Evolutionary conservation across 2,888 invertebrate species (phyloP).

Genomic region (Penaeus monodon): DNA sequence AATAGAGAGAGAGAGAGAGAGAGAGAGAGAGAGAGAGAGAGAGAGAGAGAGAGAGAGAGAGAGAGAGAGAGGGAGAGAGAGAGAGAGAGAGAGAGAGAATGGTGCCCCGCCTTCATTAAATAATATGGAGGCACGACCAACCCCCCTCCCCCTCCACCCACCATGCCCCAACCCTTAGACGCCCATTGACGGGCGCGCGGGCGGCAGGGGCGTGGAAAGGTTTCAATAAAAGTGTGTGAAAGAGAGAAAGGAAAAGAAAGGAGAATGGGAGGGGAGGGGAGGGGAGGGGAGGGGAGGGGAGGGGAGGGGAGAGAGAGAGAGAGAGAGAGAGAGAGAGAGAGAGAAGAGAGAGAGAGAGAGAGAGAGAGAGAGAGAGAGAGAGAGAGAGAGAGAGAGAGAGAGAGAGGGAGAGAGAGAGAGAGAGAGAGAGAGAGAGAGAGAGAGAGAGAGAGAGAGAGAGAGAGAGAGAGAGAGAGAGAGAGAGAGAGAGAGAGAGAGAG

Average conservation of each 20-base stretch:
- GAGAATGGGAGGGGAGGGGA: not conserved
- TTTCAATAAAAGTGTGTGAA: not conserved
- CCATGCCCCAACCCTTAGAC: too few species aligned
- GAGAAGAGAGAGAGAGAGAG: slow-evolving; percentile 31
- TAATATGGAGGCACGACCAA: too few species aligned
- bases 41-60: not conserved
- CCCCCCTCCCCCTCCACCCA: too few species aligned
- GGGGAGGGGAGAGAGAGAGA: slow-evolving; percentile 11
- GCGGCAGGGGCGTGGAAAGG: too few species aligned
- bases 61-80: not conserved
- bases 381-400: slow-evolving; percentile 26
- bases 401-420: slow-evolving; percentile 18
- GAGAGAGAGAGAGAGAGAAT: not conserved
- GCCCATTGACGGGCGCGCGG: too few species aligned
- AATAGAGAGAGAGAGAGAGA: not conserved
- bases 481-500: slow-evolving; percentile 22
- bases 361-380: slow-evolving; percentile 42
- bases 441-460: slow-evolving; percentile 40
- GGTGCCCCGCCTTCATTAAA: too few species aligned
- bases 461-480: slow-evolving; percentile 42
- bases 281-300: not conserved
- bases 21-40: not conserved
- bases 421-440: slow-evolving; percentile 24
- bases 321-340: slow-evolving; percentile 17
- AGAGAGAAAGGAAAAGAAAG: not conserved